Evolutionary conservation across 2,113 vertebrate species (phyloP).

Genomic region (Pedionomus torquatus): DNA sequence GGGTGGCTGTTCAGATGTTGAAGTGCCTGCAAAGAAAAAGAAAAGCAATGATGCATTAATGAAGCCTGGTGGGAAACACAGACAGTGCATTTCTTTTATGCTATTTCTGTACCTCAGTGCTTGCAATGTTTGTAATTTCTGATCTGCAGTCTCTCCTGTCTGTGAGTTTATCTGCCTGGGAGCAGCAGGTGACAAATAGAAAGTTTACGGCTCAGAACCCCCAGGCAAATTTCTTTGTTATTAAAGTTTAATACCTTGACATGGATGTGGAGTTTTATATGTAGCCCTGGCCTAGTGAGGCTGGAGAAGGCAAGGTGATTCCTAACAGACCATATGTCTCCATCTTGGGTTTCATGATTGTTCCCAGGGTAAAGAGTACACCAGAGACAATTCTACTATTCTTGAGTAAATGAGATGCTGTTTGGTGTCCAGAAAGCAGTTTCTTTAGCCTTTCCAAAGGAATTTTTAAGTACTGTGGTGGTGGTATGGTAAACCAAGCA

Average conservation of each 20-base stretch:
- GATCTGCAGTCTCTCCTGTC: background rate
- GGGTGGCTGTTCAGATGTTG: background rate
- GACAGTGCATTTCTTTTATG: background rate
- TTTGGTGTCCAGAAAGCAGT: background rate
- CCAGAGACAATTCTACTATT: background rate
- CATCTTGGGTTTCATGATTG: slow-evolving; percentile 5
- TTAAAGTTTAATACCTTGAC: slow-evolving; percentile 16
- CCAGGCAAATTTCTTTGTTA: background rate
- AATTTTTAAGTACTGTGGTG: background rate
- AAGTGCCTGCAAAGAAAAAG: background rate
- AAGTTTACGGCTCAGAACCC: background rate
- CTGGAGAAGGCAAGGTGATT: background rate
- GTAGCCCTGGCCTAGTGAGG: background rate
- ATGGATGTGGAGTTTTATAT: background rate
- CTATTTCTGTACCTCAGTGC: background rate
- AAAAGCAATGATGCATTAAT: background rate
- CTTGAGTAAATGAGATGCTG: background rate
- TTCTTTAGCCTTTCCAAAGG: background rate
- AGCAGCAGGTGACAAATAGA: slow-evolving; percentile 23
- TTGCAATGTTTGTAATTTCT: background rate
- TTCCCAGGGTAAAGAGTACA: background rate
- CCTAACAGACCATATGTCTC: background rate
- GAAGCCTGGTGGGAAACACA: background rate
- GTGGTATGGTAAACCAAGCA: background rate
- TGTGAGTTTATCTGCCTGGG: background rate